Evolutionary conservation across 2,888 invertebrate species (phyloP).

Genomic region (Drosophila cracens): DNA sequence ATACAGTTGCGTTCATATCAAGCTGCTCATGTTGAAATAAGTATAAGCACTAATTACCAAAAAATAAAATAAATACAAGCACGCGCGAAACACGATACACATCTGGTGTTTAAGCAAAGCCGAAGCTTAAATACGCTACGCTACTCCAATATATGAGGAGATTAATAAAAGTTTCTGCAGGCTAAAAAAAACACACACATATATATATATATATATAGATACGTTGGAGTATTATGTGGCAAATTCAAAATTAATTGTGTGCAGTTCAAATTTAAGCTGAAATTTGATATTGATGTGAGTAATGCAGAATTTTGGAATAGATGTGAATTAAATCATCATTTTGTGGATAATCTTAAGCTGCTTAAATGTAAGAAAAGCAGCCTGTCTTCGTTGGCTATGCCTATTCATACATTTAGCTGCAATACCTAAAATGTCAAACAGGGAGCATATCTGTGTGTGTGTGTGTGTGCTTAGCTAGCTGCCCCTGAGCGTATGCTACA

Average conservation of each 20-base stretch:
- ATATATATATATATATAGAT: background rate
- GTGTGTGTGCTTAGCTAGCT: constrained; percentile 47
- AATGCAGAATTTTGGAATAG: background rate
- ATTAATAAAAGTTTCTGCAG: background rate
- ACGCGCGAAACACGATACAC: background rate
- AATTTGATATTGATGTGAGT: background rate
- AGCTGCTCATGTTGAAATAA: constrained; percentile 60
- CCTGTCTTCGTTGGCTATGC: background rate
- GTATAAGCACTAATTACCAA: constrained; percentile 71
- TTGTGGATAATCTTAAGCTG: background rate
- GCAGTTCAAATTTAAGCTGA: background rate
- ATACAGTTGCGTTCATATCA: constrained; percentile 27
- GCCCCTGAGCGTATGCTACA: constrained; percentile 78
- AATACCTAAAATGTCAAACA: constrained; percentile 21
- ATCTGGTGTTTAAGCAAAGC: background rate
- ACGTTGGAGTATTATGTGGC: background rate
- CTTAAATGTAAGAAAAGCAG: background rate
- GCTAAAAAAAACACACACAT: background rate
- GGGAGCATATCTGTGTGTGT: constrained; percentile 1
- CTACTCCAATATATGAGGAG: background rate
- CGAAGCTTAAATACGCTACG: constrained; percentile 41
- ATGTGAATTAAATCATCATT: background rate
- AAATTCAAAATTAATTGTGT: background rate
- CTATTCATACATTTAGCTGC: constrained; percentile 14
- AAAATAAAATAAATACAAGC: constrained; percentile 46